phyloP scores from a whole-genome alignment of 2,888 invertebrate genomes.

The Ormyrus nitidulus region DNA sequence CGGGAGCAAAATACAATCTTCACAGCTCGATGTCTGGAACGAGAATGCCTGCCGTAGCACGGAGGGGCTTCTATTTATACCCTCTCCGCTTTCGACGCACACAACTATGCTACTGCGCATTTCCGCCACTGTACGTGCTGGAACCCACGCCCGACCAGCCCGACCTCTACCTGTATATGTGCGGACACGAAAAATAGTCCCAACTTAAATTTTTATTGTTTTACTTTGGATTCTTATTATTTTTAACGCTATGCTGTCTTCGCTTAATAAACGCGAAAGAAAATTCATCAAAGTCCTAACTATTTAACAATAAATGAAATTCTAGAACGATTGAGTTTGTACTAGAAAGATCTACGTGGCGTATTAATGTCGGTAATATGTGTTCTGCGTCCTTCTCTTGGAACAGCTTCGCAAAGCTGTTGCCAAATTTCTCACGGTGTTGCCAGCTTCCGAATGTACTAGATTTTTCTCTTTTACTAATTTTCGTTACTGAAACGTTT shows the following conservation, averaged over 20 bases:
- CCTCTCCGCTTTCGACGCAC: conserved; percentile 22
- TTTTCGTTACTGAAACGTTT: too few relatives aligned
- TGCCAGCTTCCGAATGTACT: conserved; percentile 19
- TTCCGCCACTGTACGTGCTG: too few relatives aligned
- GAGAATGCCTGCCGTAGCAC: conserved; percentile 58
- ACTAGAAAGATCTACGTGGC: conserved; percentile 53
- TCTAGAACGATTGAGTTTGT: conserved; percentile 9
- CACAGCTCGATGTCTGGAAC: conserved; percentile 47
- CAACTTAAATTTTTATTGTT: not conserved
- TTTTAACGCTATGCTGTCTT: not conserved
- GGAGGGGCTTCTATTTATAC: conserved; percentile 64
- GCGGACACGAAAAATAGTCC: conserved; percentile 65
- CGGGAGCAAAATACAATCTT: conserved; percentile 63
- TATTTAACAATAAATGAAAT: not conserved
- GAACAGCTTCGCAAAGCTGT: conserved; percentile 21
- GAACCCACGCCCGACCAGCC: too few relatives aligned
- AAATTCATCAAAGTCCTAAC: not conserved
- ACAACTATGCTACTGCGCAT: conserved; percentile 62
- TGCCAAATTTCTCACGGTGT: conserved; percentile 5
- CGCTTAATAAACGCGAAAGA: not conserved
- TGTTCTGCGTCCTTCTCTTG: conserved; percentile 44
- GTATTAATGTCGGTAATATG: conserved; percentile 55
- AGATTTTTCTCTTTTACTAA: conserved; percentile 3
- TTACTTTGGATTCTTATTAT: too few relatives aligned
- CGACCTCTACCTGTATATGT: too few relatives aligned